Evolutionary conservation across 1,140 invertebrate species (phyloP).

Genomic region (Leucophenga varia): DNA sequence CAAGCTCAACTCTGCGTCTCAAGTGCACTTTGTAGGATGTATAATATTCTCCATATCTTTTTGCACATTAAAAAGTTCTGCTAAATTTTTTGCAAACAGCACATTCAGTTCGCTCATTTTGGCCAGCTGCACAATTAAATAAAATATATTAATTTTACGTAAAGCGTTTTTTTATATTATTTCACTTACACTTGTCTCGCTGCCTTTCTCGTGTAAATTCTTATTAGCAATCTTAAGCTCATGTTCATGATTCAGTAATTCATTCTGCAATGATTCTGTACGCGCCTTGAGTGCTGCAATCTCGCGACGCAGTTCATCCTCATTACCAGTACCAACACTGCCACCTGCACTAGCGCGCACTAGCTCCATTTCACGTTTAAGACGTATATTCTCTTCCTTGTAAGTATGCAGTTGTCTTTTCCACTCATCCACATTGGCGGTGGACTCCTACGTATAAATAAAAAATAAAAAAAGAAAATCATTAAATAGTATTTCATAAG

Average conservation of each 20-base stretch:
- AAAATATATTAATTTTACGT: background rate
- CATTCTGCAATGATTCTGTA: slow-evolving; percentile 48
- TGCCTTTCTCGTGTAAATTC: slow-evolving; percentile 51
- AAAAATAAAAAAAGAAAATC: background rate
- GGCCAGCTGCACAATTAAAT: slow-evolving; percentile 34
- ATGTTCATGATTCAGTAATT: slow-evolving; percentile 50
- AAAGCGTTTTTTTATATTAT: too few species aligned
- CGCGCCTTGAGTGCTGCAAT: slow-evolving; percentile 48
- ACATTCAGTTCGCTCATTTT: slow-evolving; percentile 48
- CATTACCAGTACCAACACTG: slow-evolving; percentile 26
- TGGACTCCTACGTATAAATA: slow-evolving; percentile 70
- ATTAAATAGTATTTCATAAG: background rate
- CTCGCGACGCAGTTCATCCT: slow-evolving; percentile 53
- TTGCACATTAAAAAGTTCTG: slow-evolving; percentile 55
- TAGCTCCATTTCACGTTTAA: slow-evolving; percentile 65
- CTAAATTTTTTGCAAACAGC: slow-evolving; percentile 45
- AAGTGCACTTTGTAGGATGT: slow-evolving; percentile 54
- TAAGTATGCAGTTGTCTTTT: slow-evolving; percentile 94
- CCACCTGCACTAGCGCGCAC: slow-evolving; percentile 32
- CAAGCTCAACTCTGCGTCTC: slow-evolving; percentile 48
- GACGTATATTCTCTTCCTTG: slow-evolving; percentile 91
- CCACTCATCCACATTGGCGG: slow-evolving; percentile 98
- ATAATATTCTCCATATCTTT: slow-evolving; percentile 62
- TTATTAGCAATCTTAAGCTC: slow-evolving; percentile 52
- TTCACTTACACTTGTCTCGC: slow-evolving; percentile 46